Conservation (phyloP, 2,888 invertebrate genomes). For the Agrotis exclamationis region DNA sequence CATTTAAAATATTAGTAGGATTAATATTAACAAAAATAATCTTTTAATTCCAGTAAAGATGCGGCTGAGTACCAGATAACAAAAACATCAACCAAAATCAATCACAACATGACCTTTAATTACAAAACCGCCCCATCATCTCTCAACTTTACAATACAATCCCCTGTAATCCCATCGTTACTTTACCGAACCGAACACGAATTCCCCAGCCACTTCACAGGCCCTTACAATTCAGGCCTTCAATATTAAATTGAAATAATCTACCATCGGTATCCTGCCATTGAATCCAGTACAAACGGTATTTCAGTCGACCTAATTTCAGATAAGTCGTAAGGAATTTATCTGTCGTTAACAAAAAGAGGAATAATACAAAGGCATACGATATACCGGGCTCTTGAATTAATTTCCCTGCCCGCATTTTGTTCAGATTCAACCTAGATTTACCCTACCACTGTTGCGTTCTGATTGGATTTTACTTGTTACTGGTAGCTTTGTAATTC, state of each 20-base stretch:
- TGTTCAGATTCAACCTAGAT: constrained; percentile 64
- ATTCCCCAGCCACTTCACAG: constrained; percentile 58
- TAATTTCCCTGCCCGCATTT: constrained; percentile 78
- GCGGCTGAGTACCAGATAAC: no score
- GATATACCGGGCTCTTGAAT: constrained; percentile 76
- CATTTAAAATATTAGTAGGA: no score
- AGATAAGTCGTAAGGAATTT: constrained; percentile 78
- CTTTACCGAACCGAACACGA: constrained; percentile 39
- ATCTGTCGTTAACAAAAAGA: constrained; percentile 82
- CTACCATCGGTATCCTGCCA: constrained; percentile 58
- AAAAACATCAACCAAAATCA: no score
- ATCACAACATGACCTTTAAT: constrained; percentile 41
- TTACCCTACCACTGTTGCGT: constrained; percentile 47
- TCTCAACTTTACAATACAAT: constrained; percentile 34
- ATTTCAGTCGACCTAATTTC: constrained; percentile 70
- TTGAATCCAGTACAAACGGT: constrained; percentile 61
- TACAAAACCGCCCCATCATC: constrained; percentile 21
- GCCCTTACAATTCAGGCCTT: constrained; percentile 57
- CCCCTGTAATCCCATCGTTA: constrained; percentile 20
- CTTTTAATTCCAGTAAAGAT: no score
- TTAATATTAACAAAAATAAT: no score
- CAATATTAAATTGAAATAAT: constrained; percentile 68
- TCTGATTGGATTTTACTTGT: constrained; percentile 27
- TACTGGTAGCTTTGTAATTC: constrained; percentile 14
- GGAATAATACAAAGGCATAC: constrained; percentile 74